Base-by-base conservation (phyloP, 2,113 vertebrate genomes). In the Pachycephala philippinensis region DNA sequence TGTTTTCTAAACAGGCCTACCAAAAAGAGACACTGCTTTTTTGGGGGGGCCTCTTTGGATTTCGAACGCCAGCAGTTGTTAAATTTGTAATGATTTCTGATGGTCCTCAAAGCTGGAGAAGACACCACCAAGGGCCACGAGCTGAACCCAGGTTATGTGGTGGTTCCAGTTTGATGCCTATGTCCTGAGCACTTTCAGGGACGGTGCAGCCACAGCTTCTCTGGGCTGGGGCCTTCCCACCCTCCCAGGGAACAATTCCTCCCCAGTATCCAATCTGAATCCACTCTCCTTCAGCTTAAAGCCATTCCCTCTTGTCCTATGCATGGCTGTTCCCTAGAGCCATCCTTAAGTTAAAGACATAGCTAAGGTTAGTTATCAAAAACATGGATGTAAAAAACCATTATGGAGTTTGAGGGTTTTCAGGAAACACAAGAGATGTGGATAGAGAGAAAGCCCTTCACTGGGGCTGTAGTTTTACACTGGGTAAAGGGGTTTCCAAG, bases 111-210 rank as follows among this genome's bases (percentile, higher is more conserved):
- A 87, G n/a, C 27, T 21, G 11, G 42, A 82, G 52, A 53, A 65
- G 40, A 71, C 33, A 11, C 15, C 54, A 74, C 1, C 31, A 15
- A 50, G 19, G 57, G 54, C 37, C 18, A 31, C 15, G 15, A 56
- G 28, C 40, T 63, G 60, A 74, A 42, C 10, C n/a, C 8, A 50
- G 31, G 23, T 3, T 20, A 13, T 0, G 0, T 22, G 53, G 44
- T 37, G 44, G 15, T 26, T 61, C 53, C 52, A 69, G 54, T 4
- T 39, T 30, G 27, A 20, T 70, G 64, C 11, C 50, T 7, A 3
- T 28, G 11, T 35, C 70, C 2, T 2, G 47, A 5, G 7, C 40
- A 54, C 13, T 40, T 6, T 8, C 54, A 84, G 30, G 17, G 15
- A 49, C 35, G n/a, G n/a, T 35, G 26, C 63, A 83, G 54, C 30